phyloP scores from a whole-genome alignment of 1,140 invertebrate genomes.

The Calycopis cecrops region DNA sequence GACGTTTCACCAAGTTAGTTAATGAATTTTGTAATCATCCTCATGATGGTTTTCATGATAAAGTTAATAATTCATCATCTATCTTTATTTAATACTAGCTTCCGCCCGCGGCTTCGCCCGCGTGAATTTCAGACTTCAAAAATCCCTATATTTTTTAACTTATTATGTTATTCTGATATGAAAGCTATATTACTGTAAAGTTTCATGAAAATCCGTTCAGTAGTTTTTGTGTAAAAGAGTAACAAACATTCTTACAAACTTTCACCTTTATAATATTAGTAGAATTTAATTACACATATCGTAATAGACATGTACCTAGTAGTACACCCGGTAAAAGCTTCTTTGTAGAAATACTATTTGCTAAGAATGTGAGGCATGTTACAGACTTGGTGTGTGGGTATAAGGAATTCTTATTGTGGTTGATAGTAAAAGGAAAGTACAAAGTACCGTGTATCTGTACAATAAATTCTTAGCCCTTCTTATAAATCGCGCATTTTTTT shows the following conservation, averaged over 20 bases:
- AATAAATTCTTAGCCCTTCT: too few relatives aligned
- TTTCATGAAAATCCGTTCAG: too few relatives aligned
- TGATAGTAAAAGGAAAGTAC: background rate
- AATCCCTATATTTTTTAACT: too few relatives aligned
- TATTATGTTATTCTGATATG: too few relatives aligned
- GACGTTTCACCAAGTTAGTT: background rate
- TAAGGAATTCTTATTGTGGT: background rate
- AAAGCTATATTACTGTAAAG: too few relatives aligned
- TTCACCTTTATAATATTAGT: too few relatives aligned
- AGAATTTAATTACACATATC: background rate
- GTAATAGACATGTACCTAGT: background rate
- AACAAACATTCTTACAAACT: too few relatives aligned
- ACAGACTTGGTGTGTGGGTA: background rate
- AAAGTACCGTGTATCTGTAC: too few relatives aligned
- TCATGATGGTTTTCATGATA: background rate
- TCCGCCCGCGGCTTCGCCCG: too few relatives aligned
- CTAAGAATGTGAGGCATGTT: background rate
- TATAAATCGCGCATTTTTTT: too few relatives aligned
- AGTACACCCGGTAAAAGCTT: background rate
- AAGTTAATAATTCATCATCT: background rate
- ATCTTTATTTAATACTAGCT: background rate
- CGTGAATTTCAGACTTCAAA: too few relatives aligned
- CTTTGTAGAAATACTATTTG: background rate
- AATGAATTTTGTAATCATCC: background rate
- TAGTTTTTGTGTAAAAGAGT: too few relatives aligned